Evolutionary conservation across 2,888 invertebrate genomes (phyloP), one percentile per base, ranked within the genome.

Genomic region (Lasiommata megera): DNA sequence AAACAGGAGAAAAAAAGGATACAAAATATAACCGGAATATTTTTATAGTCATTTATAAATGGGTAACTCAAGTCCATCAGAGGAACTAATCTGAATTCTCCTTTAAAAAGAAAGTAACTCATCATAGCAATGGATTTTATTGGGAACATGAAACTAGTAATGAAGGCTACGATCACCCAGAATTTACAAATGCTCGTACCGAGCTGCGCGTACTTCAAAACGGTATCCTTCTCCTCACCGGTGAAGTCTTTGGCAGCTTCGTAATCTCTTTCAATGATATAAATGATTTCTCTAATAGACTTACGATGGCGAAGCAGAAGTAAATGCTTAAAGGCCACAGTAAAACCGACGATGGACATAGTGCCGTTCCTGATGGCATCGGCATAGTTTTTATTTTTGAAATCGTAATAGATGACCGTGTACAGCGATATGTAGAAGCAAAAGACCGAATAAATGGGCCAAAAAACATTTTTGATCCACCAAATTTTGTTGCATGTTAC

Each of bases 61-160:
- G 81, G 79, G 47, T 77, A 80, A 0, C 76, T 72, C 0, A 80
- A 3, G 44, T 84, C 80, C 58, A 82, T 85, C 63, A 84, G 72
- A 6, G 74, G 76, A 0, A 77, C 67, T 0, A 78, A 66, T 56
- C 69, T 46, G 9, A 78, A 75, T 14, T 80, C 67, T 1, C 72
- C 73, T 3, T 67, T 66, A 36, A 57, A 68, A 50, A 73, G 74
- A 16, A 70, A 72, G 59, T 74, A 74, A 1, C 44, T 51, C 79
- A 83, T 87, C 38, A 74, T 56, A 12, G 66, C 8, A 6, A 78
- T 60, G 7, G 84, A 79, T 63, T 80, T 79, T 1, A 76, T 28
- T 0, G 80, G 80, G 62, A 86, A 87, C 44, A 77, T 63, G 1
- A 61, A 31, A 18, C 76, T 65, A 0, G 80, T 76, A 0, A 66